Conservation (phyloP, 1,140 invertebrate genomes). For the Cyrtorhinus lividipennis region DNA sequence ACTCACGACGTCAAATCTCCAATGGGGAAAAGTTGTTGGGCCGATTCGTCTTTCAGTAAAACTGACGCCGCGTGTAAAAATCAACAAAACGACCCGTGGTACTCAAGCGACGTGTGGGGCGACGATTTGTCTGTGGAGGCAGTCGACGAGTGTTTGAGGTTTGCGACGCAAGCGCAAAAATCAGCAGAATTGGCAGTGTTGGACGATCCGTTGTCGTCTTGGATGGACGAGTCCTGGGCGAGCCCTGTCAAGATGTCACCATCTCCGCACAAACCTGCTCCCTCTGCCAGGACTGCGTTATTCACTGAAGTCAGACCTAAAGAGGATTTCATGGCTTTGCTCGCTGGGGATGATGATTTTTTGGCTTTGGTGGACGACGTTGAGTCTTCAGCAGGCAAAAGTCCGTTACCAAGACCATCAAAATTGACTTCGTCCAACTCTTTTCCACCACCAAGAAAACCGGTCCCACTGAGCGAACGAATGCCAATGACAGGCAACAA, state of each 20-base stretch:
- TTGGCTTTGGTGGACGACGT: neutral
- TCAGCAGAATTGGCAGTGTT: neutral
- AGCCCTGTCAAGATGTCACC: neutral
- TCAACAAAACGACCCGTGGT: constrained; percentile 11
- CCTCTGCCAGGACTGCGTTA: neutral
- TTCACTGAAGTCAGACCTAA: neutral
- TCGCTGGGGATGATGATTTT: neutral
- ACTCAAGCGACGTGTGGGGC: constrained; percentile 9
- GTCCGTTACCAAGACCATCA: neutral
- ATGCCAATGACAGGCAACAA: neutral
- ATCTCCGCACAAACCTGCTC: neutral
- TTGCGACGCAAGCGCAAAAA: neutral
- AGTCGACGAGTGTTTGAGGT: neutral
- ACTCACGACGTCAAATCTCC: neutral
- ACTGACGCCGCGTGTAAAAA: neutral
- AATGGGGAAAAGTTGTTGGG: neutral
- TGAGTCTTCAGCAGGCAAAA: neutral
- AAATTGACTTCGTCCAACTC: neutral
- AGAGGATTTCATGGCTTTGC: neutral
- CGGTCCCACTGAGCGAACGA: neutral
- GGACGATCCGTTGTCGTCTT: neutral
- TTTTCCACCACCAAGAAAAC: neutral
- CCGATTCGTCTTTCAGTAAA: neutral
- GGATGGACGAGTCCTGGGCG: neutral
- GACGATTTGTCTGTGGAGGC: constrained; percentile 6